Percentiles rank a stretch among this genome's conserved stretches.
phyloP scores from a whole-genome alignment of 2,113 vertebrate species.

The Sphyrna mokarran region DNA sequence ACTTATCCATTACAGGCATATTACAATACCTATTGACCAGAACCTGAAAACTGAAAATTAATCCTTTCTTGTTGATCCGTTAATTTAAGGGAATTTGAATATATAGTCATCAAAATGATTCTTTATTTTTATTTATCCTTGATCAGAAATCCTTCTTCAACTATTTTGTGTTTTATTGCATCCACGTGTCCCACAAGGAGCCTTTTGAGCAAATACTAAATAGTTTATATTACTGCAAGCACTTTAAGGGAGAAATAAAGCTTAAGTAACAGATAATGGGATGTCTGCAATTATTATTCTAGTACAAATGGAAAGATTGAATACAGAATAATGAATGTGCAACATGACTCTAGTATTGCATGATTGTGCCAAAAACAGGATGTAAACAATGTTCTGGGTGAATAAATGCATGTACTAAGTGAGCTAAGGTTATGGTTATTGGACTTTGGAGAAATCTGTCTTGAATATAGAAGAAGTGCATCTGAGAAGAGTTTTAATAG shows the following conservation, averaged over 20 bases:
- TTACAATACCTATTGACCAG: not conserved
- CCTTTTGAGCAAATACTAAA: not conserved
- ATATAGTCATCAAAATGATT: not conserved
- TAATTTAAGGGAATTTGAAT: not conserved
- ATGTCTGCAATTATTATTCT: not conserved
- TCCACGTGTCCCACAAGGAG: not conserved
- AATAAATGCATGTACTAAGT: not conserved
- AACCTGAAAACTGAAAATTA: not conserved
- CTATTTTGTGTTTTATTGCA: not conserved
- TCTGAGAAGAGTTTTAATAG: not conserved
- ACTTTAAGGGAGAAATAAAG: not conserved
- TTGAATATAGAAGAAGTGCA: not conserved
- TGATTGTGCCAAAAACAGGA: not conserved
- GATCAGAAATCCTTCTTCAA: not conserved
- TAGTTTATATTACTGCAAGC: not conserved
- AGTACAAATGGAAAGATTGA: not conserved
- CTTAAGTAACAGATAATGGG: not conserved
- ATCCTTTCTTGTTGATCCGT: not conserved
- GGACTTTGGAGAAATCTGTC: not conserved
- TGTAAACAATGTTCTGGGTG: not conserved
- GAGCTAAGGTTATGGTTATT: not conserved
- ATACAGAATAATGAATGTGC: not conserved
- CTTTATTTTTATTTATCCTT: not conserved
- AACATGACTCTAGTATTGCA: not conserved
- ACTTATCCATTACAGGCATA: no score